Evolutionary conservation across 1,140 invertebrate species (phyloP), one percentile per base, ranked within the genome.

Genomic region (Polyergus mexicanus): DNA sequence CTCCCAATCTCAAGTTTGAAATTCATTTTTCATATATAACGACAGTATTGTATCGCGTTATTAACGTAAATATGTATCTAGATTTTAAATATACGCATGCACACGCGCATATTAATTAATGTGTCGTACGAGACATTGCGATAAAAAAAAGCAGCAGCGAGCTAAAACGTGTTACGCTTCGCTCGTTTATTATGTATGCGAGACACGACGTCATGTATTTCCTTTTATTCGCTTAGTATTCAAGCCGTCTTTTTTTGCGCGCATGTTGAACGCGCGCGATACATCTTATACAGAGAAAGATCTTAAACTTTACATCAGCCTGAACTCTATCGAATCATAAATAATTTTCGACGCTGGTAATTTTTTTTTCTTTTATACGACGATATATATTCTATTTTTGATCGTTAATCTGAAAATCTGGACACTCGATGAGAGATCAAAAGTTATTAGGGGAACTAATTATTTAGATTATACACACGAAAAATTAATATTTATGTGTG

Each of bases 141-240:
- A 72, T 72, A 83, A 72, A 78, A 81, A 71, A 68, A n/a, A n/a
- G n/a, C n/a, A n/a, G 25, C 38, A 83, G 28, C 28, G 19, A 66
- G 62, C 44, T 78, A 22, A 74, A 83, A 44, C 51, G 19, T n/a
- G 41, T 81, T 60, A 44, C 41, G 44, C 32, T 54, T 56, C 16
- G 22, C 54, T 72, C 38, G 38, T 60, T 83, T 83, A 74, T 83
- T 83, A 74, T 38, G 25, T 35, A 83, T 83, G 78, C 78, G 38
- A 74, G 25, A 83, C 78, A 54, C 25, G 22, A 16, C 51, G 35
- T 68, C 13, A 47, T 5, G 13, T 38, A 38, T 60, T 66, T 41
- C 35, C 25, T 54, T 83, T 83, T 72, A 81, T 72, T 81, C 54
- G 44, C 63, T 78, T 77, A 22, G 25, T 69, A 71, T 71, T 58